Percentiles rank a stretch among this genome's conserved stretches.
Evolutionary conservation across 2,113 vertebrate genomes (phyloP).

Genomic region (Haemorhous mexicanus): DNA sequence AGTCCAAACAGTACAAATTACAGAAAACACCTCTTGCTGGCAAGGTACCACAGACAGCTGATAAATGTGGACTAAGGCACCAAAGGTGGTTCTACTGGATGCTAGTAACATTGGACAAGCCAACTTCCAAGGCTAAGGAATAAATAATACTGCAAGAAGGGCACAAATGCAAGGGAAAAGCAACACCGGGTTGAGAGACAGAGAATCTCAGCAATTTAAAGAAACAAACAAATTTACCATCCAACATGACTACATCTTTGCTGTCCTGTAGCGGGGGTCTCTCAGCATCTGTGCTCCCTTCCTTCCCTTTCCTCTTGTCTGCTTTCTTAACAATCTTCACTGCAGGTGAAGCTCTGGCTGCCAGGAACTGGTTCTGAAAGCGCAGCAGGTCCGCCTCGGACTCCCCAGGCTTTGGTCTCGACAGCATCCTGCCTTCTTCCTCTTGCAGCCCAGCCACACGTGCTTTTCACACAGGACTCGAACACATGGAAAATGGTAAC

Average conservation of each 20-base stretch:
- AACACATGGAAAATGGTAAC: background rate
- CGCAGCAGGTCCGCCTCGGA: constrained; percentile 88
- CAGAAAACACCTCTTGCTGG: background rate
- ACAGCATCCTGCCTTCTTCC: constrained; percentile 77
- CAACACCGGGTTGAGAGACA: background rate
- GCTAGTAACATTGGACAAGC: background rate
- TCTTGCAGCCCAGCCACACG: background rate
- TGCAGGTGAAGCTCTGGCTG: constrained; percentile 75
- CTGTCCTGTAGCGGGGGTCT: background rate
- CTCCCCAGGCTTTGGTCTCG: constrained; percentile 88
- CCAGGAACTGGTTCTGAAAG: constrained; percentile 87
- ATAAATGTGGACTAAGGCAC: background rate
- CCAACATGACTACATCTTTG: constrained; percentile 87
- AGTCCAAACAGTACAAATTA: background rate
- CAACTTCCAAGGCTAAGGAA: background rate
- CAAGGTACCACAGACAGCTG: background rate
- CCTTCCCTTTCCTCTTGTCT: constrained; percentile 80
- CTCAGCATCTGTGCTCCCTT: background rate
- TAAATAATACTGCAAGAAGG: background rate
- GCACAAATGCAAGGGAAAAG: background rate
- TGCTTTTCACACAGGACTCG: background rate
- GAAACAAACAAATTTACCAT: constrained; percentile 70
- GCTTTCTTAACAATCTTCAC: constrained; percentile 84
- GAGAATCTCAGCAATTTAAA: background rate
- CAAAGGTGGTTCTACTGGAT: background rate